Conservation (phyloP, 2,113 vertebrate genomes). For the Nycticryphes semicollaris region DNA sequence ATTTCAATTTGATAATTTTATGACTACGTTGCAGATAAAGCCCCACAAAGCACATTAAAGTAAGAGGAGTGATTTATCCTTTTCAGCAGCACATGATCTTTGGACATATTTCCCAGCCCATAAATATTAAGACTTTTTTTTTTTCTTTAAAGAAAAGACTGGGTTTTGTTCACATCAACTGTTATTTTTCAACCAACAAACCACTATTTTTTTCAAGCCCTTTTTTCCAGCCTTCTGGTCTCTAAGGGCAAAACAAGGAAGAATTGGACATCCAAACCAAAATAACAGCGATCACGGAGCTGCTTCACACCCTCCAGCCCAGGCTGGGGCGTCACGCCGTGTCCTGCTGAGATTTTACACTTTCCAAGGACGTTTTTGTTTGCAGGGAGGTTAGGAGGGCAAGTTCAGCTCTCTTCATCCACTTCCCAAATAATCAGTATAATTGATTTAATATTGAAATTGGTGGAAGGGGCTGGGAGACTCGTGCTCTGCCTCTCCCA, state of each 20-base stretch:
- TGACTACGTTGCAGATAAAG: neutral
- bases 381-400: neutral
- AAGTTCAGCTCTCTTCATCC: neutral
- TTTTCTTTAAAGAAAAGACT: neutral
- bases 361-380: conserved; percentile 2
- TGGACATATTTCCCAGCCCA: neutral
- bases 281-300: neutral
- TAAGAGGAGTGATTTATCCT: conserved; percentile 9
- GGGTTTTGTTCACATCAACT: neutral
- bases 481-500: neutral
- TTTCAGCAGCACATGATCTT: neutral
- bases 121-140: neutral
- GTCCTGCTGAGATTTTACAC: neutral
- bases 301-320: neutral
- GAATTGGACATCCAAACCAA: neutral
- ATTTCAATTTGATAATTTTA: conserved; percentile 56
- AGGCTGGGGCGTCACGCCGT: neutral
- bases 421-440: neutral
- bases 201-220: neutral
- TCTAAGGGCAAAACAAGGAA: neutral
- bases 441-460: neutral
- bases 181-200: neutral
- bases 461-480: neutral
- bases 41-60: neutral
- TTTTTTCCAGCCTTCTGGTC: neutral